Evolutionary conservation across 2,888 invertebrate genomes (phyloP).

Genomic region (Morinoia aosen): DNA sequence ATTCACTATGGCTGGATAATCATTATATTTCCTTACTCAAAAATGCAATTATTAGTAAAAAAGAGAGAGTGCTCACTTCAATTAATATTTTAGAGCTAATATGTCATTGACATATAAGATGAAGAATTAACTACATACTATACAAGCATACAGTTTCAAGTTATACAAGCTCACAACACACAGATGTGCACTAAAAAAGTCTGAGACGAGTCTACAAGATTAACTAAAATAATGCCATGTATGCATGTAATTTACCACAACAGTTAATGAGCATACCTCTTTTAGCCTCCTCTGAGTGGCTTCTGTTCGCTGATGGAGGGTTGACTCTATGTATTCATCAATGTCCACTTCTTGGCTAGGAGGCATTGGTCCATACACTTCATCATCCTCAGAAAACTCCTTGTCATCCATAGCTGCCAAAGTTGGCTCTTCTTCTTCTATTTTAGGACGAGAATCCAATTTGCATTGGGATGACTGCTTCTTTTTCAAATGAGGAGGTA

Average conservation of each 20-base stretch:
- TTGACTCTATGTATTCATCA: conserved; percentile 51
- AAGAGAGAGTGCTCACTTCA: too few relatives aligned
- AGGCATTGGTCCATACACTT: conserved; percentile 54
- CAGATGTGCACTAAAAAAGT: too few relatives aligned
- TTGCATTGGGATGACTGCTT: not conserved
- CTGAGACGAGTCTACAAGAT: too few relatives aligned
- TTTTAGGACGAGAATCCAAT: not conserved
- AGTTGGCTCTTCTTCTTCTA: not conserved
- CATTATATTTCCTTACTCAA: too few relatives aligned
- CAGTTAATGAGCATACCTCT: not conserved
- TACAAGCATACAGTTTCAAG: too few relatives aligned
- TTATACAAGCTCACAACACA: too few relatives aligned
- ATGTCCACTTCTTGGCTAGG: conserved; percentile 4
- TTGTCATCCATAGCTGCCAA: not conserved
- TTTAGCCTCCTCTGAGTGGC: conserved; percentile 9
- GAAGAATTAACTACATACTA: too few relatives aligned
- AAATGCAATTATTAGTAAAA: too few relatives aligned
- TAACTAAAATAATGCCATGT: too few relatives aligned
- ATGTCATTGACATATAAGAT: too few relatives aligned
- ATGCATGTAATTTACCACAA: too few relatives aligned
- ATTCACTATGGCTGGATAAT: not conserved
- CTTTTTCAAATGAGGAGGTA: conserved; percentile 58
- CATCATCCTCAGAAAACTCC: not conserved
- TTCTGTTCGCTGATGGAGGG: conserved; percentile 16
- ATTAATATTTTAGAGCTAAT: too few relatives aligned